Base-by-base conservation (phyloP, 2,113 vertebrate genomes). In the Cryptomyrus ogoouensis region DNA sequence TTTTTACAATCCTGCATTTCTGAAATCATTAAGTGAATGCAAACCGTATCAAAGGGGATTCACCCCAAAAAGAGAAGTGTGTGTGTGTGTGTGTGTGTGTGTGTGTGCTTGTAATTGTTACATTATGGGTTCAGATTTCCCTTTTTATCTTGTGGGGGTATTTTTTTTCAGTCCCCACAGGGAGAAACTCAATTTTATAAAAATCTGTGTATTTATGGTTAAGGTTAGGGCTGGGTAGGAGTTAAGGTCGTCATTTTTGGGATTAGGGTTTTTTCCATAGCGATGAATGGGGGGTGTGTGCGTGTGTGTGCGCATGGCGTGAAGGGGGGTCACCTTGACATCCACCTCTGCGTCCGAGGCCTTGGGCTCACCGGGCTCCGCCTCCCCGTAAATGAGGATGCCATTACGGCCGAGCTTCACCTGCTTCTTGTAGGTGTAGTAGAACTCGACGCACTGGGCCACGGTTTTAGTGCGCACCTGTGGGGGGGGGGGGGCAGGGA, bases 361-460 rank as follows among this genome's bases (percentile, higher is more conserved):
- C 90, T 96, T 96, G 12, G 93, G 95, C 74, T 95, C 95, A 0
- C 93, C 87, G 1, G 89, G 92, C 89, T 98, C 97, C 47, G 96
- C 93, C 88, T 98, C 98, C 1, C 98, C 98, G 0, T 97, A 99
- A 49, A 96, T 94, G n/a, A 99, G 96, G 1, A 95, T 95, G 74
- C 98, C 98, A 0, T 97, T 98, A 88, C 97, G 97, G 91, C 98
- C 98, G 1, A 98, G 97, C 93, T 99, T 99, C 92, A 98, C 97
- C 77, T 98, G 98, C 90, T 98, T 99, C 94, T 99, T 99, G 91
- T 98, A 98, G 0, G 98, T 98, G 93, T 99, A 99, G 94, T 99
- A 99, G 93, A 98, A 99, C 94, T 99, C 98, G 90, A 99, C 98
- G 44, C 98, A 99, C 93, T 99, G 98, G 21, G 97, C 96, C 95